These are phyloP conservation scores for Panthera tigris DNA, from an alignment of 2,113 vertebrate species.

Conservation along the genomic window DNA sequence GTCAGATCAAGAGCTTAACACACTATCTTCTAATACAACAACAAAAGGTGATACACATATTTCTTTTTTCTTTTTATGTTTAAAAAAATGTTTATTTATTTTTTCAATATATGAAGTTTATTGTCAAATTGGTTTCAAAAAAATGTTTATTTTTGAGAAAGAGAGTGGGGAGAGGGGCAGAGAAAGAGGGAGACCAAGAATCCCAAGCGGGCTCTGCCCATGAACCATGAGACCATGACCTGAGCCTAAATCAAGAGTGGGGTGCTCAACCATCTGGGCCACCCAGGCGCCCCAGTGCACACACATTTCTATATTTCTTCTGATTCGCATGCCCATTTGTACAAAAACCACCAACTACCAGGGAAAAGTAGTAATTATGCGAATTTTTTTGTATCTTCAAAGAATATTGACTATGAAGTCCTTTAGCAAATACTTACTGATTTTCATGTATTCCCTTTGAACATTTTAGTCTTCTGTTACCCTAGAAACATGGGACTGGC, in stretches of 20 bases:
- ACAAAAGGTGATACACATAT: not conserved
- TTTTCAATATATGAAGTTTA: too few species aligned
- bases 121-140: too few species aligned
- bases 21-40: not conserved
- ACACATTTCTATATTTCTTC: not conserved
- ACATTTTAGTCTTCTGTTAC: not conserved
- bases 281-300: too few species aligned
- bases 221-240: too few species aligned
- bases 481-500: not conserved
- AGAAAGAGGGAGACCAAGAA: too few species aligned
- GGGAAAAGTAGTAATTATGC: not conserved
- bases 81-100: too few species aligned
- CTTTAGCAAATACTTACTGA: not conserved
- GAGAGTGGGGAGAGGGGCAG: too few species aligned
- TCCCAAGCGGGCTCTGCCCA: too few species aligned
- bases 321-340: not conserved
- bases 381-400: conserved; percentile 24
- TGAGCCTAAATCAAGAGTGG: too few species aligned
- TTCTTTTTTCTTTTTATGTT: too few species aligned
- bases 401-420: not conserved
- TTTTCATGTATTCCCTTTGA: not conserved
- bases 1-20: not conserved
- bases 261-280: too few species aligned
- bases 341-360: not conserved
- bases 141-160: too few species aligned